Percentiles rank a stretch among this genome's conserved stretches.
These are phyloP conservation scores for Maniola hyperantus DNA, from an alignment of 2,888 invertebrate genomes.

Conservation along the genomic window DNA sequence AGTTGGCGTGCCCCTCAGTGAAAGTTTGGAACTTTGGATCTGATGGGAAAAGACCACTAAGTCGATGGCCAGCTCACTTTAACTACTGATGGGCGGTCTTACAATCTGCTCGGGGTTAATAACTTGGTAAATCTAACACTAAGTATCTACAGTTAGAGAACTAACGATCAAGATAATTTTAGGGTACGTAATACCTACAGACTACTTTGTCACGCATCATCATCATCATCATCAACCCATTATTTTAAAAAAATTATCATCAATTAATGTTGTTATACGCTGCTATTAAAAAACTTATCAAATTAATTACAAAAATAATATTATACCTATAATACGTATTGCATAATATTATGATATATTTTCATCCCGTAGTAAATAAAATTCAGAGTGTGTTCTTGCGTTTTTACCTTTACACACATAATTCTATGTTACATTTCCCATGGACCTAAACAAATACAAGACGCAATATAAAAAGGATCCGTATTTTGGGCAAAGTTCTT, in stretches of 20 bases:
- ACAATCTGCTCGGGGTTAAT: slow-evolving; percentile 26
- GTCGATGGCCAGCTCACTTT: slow-evolving; percentile 36
- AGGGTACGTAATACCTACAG: not conserved
- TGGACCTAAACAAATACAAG: slow-evolving; percentile 31
- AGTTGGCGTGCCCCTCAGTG: slow-evolving; percentile 35
- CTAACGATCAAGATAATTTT: not conserved
- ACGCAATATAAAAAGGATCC: slow-evolving; percentile 30
- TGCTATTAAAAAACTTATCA: no score
- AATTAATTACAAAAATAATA: no score
- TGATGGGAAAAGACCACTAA: slow-evolving; percentile 43
- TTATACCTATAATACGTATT: no score
- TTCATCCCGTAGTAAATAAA: no score
- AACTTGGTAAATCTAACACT: slow-evolving; percentile 26
- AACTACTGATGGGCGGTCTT: slow-evolving; percentile 34
- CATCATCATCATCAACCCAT: no score
- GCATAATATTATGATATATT: no score
- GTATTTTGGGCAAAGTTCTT: slow-evolving; percentile 14
- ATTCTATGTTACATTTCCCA: slow-evolving; percentile 13
- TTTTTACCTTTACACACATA: slow-evolving; percentile 11
- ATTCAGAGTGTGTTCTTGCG: not conserved
- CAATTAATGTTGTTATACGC: no score
- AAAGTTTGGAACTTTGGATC: slow-evolving; percentile 40
- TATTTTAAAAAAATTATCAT: no score
- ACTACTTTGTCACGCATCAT: not conserved
- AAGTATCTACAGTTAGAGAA: not conserved